Evolutionary conservation across 2,113 vertebrate genomes (phyloP).

Genomic region (Peromyscus maniculatus): DNA sequence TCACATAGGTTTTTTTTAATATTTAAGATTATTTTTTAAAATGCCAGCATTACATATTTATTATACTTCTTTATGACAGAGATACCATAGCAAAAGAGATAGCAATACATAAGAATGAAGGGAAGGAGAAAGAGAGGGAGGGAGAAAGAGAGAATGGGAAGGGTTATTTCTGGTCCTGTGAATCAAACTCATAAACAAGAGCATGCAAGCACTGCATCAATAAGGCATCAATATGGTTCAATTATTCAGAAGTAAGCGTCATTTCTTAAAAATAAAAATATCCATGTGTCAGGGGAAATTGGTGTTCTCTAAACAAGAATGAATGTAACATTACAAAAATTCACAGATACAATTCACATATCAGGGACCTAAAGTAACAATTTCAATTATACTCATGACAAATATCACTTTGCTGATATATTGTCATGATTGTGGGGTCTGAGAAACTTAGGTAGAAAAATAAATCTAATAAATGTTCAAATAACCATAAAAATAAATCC

Average conservation of each 20-base stretch:
- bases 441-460: neutral
- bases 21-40: neutral
- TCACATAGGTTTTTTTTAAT: neutral
- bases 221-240: neutral
- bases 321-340: neutral
- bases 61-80: neutral
- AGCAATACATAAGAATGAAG: neutral
- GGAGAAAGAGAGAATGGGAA: neutral
- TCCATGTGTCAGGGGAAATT: neutral
- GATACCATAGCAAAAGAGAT: neutral
- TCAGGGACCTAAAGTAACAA: neutral
- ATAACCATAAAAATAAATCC: neutral
- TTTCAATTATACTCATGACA: neutral
- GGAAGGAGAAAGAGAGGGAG: too few species aligned
- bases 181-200: neutral
- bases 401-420: neutral
- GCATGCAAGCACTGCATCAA: neutral
- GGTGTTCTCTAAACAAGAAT: neutral
- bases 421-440: neutral
- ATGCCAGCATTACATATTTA: neutral
- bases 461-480: neutral
- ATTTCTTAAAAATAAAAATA: neutral
- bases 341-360: neutral
- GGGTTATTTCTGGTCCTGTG: neutral
- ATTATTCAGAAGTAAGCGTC: neutral